Evolutionary conservation across 2,113 vertebrate species (phyloP).

Genomic region (Glaucidium brasilianum): DNA sequence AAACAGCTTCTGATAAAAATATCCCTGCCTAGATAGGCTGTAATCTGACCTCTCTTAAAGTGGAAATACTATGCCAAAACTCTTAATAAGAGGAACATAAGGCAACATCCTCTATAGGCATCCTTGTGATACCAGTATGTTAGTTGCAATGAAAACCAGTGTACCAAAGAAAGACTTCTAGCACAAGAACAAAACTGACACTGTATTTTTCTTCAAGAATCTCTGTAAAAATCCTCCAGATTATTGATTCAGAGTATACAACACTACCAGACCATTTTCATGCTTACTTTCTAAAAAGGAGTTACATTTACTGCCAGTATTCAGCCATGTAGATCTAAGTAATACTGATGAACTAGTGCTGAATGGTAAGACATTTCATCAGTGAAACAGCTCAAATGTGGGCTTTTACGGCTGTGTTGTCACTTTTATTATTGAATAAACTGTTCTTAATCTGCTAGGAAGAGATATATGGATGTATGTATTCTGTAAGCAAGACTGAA

Average conservation of each 20-base stretch:
- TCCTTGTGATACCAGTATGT: neutral
- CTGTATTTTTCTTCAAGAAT: neutral
- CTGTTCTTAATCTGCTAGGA: neutral
- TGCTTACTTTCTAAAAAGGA: neutral
- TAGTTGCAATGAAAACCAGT: neutral
- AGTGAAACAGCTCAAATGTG: neutral
- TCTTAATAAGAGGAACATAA: neutral
- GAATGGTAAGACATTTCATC: neutral
- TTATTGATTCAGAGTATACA: neutral
- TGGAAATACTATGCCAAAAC: neutral
- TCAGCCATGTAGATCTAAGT: neutral
- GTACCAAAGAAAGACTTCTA: neutral
- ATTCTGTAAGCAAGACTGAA: neutral
- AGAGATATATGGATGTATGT: neutral
- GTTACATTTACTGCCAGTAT: neutral
- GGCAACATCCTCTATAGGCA: neutral
- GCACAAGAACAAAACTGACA: neutral
- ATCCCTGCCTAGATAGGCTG: neutral
- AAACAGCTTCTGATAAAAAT: neutral
- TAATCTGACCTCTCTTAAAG: neutral
- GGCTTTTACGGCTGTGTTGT: neutral
- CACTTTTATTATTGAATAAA: neutral
- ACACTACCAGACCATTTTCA: neutral
- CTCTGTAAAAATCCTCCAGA: neutral
- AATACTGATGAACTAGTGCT: neutral